phyloP scores from a whole-genome alignment of 2,113 vertebrate genomes.

The Verasper variegatus region DNA sequence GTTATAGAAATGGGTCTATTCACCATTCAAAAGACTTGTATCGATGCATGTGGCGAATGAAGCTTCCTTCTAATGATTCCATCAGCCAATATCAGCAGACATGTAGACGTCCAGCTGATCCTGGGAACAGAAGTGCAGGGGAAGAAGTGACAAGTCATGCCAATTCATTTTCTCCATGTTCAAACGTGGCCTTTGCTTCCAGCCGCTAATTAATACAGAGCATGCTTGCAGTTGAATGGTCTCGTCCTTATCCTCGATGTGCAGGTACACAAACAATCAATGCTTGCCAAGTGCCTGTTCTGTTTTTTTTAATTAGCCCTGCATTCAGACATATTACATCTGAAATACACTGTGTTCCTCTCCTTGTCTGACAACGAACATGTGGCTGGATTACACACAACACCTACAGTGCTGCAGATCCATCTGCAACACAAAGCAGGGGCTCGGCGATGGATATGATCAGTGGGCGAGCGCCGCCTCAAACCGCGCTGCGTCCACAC shows the following conservation, averaged over 20 bases:
- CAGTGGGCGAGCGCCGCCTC: conserved; percentile 17
- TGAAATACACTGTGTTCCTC: conserved; percentile 66
- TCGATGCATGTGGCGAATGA: conserved; percentile 2
- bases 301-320: conserved; percentile 77
- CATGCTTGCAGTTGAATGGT: conserved; percentile 62
- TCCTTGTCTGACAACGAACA: conserved; percentile 62
- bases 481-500: conserved; percentile 61
- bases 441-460: conserved; percentile 63
- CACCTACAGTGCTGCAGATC: conserved; percentile 54
- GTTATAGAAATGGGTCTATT: no score
- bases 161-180: conserved; percentile 54
- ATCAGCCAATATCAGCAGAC: conserved; percentile 39
- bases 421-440: conserved; percentile 56
- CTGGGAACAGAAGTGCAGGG: background rate
- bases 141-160: conserved; percentile 33
- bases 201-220: conserved; percentile 68
- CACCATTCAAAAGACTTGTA: background rate
- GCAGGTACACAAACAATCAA: conserved; percentile 78
- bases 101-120: conserved; percentile 1
- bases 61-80: conserved; percentile 12
- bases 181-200: conserved; percentile 56
- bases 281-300: conserved; percentile 71
- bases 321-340: conserved; percentile 69
- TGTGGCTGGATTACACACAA: conserved; percentile 60
- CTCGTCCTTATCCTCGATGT: conserved; percentile 69